Conservation (phyloP, 2,888 invertebrate species). For the Dorcus parallelipipedus region DNA sequence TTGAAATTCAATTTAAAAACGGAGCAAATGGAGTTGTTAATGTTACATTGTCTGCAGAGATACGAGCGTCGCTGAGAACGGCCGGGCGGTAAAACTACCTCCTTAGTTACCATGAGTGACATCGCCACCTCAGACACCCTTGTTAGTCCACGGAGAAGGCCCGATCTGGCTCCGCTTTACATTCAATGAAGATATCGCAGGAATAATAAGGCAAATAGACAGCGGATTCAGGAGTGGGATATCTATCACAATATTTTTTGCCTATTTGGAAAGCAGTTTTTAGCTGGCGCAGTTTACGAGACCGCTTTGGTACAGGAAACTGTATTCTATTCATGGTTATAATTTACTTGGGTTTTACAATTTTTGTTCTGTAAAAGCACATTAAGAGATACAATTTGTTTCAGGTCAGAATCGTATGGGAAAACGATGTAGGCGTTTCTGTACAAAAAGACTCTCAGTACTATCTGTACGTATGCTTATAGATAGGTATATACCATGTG, state of each 20-base stretch:
- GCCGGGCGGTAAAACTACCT: slow-evolving; percentile 44
- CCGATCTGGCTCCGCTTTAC: slow-evolving; percentile 43
- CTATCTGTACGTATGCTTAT: too few species aligned
- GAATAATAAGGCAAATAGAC: slow-evolving; percentile 48
- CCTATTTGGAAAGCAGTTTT: slow-evolving; percentile 26
- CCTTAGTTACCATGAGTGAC: slow-evolving; percentile 48
- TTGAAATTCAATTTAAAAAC: slow-evolving; percentile 28
- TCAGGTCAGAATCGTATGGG: slow-evolving; percentile 5
- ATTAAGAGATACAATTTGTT: slow-evolving; percentile 18
- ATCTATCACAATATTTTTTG: slow-evolving; percentile 30
- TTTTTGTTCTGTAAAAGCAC: slow-evolving; percentile 1
- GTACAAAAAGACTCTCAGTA: too few species aligned
- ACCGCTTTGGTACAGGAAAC: too few species aligned
- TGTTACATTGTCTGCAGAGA: slow-evolving; percentile 59
- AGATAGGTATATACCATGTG: too few species aligned
- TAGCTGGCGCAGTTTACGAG: slow-evolving; percentile 4
- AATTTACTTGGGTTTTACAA: neutral
- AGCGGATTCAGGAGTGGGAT: slow-evolving; percentile 27
- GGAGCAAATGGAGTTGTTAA: slow-evolving; percentile 38
- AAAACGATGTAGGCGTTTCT: neutral
- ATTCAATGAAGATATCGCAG: slow-evolving; percentile 50
- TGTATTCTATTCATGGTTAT: too few species aligned
- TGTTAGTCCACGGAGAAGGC: slow-evolving; percentile 45
- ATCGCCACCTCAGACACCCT: slow-evolving; percentile 50
- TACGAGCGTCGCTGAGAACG: slow-evolving; percentile 39